Conservation (phyloP, 2,888 invertebrate species). For the Drosophila cognata region DNA sequence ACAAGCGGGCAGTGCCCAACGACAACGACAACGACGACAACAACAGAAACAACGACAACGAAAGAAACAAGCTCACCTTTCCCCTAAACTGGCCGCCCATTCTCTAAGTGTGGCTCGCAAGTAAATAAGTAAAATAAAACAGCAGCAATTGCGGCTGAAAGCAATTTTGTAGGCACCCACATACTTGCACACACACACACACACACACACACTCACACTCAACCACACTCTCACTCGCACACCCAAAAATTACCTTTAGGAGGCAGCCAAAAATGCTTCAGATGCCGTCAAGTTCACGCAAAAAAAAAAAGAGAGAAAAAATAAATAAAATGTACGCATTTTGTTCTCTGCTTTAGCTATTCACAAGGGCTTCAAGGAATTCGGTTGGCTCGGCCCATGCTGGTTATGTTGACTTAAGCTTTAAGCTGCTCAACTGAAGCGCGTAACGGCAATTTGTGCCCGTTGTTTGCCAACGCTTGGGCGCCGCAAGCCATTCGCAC, state of each 20-base stretch:
- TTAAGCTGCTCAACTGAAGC: conserved; percentile 80
- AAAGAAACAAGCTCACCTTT: conserved; percentile 31
- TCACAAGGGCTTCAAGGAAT: conserved; percentile 68
- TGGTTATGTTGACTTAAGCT: conserved; percentile 73
- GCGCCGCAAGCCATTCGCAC: conserved; percentile 43
- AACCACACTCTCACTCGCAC: background rate
- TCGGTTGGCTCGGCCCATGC: conserved; percentile 23
- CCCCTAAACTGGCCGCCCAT: conserved; percentile 15
- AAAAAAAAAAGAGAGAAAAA: conserved; percentile 25
- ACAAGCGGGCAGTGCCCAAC: conserved; percentile 53
- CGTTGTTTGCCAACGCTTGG: conserved; percentile 52
- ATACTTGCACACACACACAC: conserved; percentile 3
- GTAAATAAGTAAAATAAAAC: conserved; percentile 78
- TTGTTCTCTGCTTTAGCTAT: conserved; percentile 37
- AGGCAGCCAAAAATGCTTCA: conserved; percentile 66
- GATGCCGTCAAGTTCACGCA: conserved; percentile 56
- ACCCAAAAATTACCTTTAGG: conserved; percentile 58
- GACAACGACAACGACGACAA: conserved; percentile 32
- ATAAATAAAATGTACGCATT: conserved; percentile 58
- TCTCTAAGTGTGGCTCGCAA: conserved; percentile 37
- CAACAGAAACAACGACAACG: conserved; percentile 32
- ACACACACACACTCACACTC: background rate
- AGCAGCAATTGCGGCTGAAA: conserved; percentile 68
- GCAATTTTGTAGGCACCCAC: conserved; percentile 48
- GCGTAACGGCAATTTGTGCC: conserved; percentile 76